Percentiles rank a stretch among this genome's conserved stretches.
Conservation (phyloP, 2,888 invertebrate genomes). For the Dynastes grantii region DNA sequence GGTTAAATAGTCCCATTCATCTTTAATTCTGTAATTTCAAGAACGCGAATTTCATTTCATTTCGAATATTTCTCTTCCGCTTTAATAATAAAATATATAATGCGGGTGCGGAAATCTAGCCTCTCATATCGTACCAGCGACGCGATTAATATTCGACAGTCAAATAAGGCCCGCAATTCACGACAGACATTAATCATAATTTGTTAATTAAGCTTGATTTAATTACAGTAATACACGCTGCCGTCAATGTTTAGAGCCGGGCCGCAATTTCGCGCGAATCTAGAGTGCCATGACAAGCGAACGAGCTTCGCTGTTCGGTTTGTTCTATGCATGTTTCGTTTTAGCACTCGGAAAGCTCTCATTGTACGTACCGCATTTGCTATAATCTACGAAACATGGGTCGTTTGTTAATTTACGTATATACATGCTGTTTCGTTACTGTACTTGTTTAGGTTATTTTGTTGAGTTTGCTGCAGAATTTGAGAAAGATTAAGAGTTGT, state of each 20-base stretch:
- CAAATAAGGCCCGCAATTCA: conserved; percentile 40
- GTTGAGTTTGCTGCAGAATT: too few relatives aligned
- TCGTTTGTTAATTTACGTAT: background rate
- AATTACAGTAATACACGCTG: conserved; percentile 36
- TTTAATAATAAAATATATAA: too few relatives aligned
- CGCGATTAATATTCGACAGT: conserved; percentile 46
- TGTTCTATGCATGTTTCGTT: background rate
- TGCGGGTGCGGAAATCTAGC: too few relatives aligned
- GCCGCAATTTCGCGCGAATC: background rate
- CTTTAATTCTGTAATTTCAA: too few relatives aligned
- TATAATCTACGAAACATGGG: background rate
- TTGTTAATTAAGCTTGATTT: conserved; percentile 46
- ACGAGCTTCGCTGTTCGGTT: conserved; percentile 7
- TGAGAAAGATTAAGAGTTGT: too few relatives aligned
- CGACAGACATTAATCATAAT: conserved; percentile 43
- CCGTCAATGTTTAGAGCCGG: conserved; percentile 11
- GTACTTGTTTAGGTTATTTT: background rate
- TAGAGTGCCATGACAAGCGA: background rate
- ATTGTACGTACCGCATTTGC: conserved; percentile 18
- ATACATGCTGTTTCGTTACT: background rate
- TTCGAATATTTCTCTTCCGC: too few relatives aligned
- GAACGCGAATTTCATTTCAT: too few relatives aligned
- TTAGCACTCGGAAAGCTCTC: conserved; percentile 10
- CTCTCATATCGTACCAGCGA: background rate
- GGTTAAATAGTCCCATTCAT: too few relatives aligned